Conservation (phyloP, 2,888 invertebrate species). For the Cheilosia soror region DNA sequence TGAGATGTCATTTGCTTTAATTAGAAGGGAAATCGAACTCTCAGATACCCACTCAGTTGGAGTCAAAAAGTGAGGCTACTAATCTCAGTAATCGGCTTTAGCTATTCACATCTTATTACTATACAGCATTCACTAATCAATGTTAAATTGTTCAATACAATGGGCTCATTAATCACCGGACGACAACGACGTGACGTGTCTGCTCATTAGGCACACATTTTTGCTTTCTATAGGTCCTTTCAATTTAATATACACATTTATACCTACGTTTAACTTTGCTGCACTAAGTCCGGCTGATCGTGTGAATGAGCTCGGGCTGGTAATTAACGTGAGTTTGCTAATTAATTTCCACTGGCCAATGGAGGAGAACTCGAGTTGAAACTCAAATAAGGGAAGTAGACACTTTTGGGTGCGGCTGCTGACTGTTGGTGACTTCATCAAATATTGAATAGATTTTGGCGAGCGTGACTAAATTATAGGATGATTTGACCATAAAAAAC, state of each 20-base stretch:
- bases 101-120: conserved; percentile 27
- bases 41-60: background rate
- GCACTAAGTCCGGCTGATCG: conserved; percentile 1
- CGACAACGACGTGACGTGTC: conserved; percentile 23
- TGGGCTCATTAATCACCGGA: conserved; percentile 61
- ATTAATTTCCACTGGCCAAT: conserved; percentile 50
- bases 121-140: conserved; percentile 59
- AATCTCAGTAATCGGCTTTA: background rate
- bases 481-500: background rate
- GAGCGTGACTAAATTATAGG: conserved; percentile 35
- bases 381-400: conserved; percentile 31
- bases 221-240: conserved; percentile 11
- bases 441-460: conserved; percentile 36
- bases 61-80: background rate
- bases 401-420: conserved; percentile 5
- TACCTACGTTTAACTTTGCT: no score
- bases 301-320: conserved; percentile 6
- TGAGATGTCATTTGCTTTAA: conserved; percentile 22
- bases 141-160: conserved; percentile 66
- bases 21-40: conserved; percentile 26
- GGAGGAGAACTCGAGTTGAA: conserved; percentile 19
- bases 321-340: conserved; percentile 57
- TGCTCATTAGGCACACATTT: conserved; percentile 12
- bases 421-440: conserved; percentile 31
- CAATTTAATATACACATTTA: background rate